These are phyloP conservation scores for Drosophila auraria DNA, from an alignment of 1,140 invertebrate genomes.

Conservation along the genomic window DNA sequence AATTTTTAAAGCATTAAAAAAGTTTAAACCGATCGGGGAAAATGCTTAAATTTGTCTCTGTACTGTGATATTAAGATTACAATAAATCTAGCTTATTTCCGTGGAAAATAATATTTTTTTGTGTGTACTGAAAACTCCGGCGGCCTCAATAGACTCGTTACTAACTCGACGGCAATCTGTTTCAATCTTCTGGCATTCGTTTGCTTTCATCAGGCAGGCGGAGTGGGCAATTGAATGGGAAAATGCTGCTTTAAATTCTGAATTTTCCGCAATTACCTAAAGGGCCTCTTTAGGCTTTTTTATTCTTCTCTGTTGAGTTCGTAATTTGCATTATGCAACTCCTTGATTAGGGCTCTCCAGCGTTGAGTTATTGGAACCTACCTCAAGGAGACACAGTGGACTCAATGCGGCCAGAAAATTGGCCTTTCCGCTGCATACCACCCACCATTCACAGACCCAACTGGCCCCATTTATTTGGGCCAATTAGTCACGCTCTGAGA, in stretches of 20 bases:
- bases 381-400: constrained; percentile 52
- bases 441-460: constrained; percentile 23
- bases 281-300: neutral
- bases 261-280: constrained; percentile 30
- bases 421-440: constrained; percentile 11
- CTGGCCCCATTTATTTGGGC: constrained; percentile 57
- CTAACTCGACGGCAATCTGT: constrained; percentile 71
- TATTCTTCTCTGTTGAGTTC: neutral
- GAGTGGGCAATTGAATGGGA: constrained; percentile 30
- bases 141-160: constrained; percentile 63
- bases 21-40: no score
- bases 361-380: constrained; percentile 57
- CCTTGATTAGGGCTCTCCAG: constrained; percentile 2
- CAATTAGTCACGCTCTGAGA: constrained; percentile 76
- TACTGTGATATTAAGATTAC: neutral
- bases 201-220: constrained; percentile 23
- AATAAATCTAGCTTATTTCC: neutral
- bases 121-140: neutral
- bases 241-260: constrained; percentile 20
- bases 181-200: constrained; percentile 59
- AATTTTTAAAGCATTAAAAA: no score
- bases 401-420: constrained; percentile 38
- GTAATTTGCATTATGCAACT: constrained; percentile 44
- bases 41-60: neutral
- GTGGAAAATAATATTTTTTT: neutral